A percentile compares a stretch with the other conserved stretches of the same genome.
phyloP scores from a whole-genome alignment of 1,140 invertebrate genomes.

The Conus betulinus region DNA sequence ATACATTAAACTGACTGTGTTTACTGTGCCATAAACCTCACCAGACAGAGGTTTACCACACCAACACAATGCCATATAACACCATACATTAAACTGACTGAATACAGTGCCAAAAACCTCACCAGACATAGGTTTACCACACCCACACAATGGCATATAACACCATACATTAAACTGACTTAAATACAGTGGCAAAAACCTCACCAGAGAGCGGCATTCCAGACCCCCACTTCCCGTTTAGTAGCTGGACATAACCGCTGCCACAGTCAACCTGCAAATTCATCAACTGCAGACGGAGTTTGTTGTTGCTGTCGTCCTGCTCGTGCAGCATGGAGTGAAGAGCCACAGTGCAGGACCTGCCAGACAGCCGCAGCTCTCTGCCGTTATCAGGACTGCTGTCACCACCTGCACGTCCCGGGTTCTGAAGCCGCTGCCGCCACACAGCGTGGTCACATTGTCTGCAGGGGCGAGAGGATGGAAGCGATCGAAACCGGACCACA shows the following conservation, averaged over 20 bases:
- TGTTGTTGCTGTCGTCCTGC: conserved; percentile 9
- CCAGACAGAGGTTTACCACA: too few species aligned
- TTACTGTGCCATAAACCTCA: too few species aligned
- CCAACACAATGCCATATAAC: too few species aligned
- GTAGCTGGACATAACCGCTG: neutral
- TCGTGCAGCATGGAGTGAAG: neutral
- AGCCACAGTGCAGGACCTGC: neutral
- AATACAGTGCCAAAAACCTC: too few species aligned
- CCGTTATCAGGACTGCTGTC: neutral
- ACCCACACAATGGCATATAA: too few species aligned
- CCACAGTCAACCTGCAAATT: neutral
- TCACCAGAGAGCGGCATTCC: neutral
- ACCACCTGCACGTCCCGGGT: neutral
- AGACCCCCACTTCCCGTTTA: neutral
- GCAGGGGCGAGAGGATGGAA: too few species aligned
- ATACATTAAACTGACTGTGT: too few species aligned
- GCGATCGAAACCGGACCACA: too few species aligned
- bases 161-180: too few species aligned
- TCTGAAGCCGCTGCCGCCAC: neutral
- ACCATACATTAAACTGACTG: too few species aligned
- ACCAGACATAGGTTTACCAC: too few species aligned
- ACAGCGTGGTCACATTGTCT: neutral
- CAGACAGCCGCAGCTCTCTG: neutral
- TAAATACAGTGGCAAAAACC: neutral
- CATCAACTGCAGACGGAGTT: neutral